Evolutionary conservation across 2,888 invertebrate genomes (phyloP).

Genomic region (Drosophila trichaetosa): DNA sequence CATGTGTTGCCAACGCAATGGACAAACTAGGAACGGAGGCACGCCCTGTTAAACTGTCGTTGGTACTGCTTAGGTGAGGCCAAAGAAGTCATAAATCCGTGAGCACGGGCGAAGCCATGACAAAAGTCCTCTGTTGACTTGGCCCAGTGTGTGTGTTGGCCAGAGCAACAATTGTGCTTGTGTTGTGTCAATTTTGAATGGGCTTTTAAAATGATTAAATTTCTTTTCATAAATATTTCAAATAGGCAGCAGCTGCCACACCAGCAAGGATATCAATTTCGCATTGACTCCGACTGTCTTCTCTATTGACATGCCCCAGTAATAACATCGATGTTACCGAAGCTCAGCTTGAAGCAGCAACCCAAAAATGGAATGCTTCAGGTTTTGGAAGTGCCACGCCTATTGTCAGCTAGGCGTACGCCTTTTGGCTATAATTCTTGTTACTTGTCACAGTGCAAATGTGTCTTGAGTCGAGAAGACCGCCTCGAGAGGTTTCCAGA

Average conservation of each 20-base stretch:
- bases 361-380: slow-evolving; percentile 22
- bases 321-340: slow-evolving; percentile 23
- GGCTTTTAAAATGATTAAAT: slow-evolving; percentile 78
- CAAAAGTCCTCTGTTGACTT: slow-evolving; percentile 10
- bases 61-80: neutral
- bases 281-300: slow-evolving; percentile 31
- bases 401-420: slow-evolving; percentile 27
- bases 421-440: slow-evolving; percentile 64
- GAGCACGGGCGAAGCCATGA: neutral
- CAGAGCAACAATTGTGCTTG: slow-evolving; percentile 58
- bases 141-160: slow-evolving; percentile 12
- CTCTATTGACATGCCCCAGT: slow-evolving; percentile 43
- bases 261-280: slow-evolving; percentile 52
- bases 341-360: slow-evolving; percentile 31
- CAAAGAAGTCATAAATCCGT: slow-evolving; percentile 12
- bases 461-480: slow-evolving; percentile 44
- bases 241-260: slow-evolving; percentile 13
- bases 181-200: slow-evolving; percentile 63
- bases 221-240: slow-evolving; percentile 65
- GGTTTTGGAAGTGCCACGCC: slow-evolving; percentile 22
- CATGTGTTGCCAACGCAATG: slow-evolving; percentile 9
- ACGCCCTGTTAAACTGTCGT: neutral
- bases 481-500: slow-evolving; percentile 45
- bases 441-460: slow-evolving; percentile 56
- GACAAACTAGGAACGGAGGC: neutral